These are phyloP conservation scores for Clunio marinus DNA, from an alignment of 2,888 invertebrate species.

Conservation along the genomic window DNA sequence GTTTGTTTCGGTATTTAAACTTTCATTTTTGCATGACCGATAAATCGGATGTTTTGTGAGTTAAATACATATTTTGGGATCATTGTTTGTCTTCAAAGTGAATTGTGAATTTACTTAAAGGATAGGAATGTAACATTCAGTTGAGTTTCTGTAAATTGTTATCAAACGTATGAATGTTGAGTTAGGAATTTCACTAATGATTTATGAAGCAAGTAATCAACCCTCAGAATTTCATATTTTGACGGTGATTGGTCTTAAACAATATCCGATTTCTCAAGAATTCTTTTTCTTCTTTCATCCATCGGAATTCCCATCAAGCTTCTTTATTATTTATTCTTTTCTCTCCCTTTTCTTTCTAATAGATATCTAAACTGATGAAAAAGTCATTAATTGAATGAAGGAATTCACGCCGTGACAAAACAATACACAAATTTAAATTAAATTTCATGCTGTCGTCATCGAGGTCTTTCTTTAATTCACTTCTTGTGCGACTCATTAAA, in stretches of 20 bases:
- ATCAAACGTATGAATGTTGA: too few species aligned
- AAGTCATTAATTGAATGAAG: slow-evolving; percentile 36
- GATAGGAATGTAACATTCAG: too few species aligned
- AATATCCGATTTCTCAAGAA: background rate
- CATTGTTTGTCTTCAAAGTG: background rate
- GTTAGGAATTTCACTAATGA: too few species aligned
- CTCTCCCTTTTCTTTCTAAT: background rate
- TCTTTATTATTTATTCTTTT: background rate
- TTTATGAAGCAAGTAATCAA: too few species aligned
- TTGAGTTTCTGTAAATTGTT: too few species aligned
- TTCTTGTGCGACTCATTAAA: slow-evolving; percentile 31
- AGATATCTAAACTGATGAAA: slow-evolving; percentile 24
- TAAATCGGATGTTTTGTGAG: background rate
- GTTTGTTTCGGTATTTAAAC: slow-evolving; percentile 29
- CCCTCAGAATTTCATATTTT: too few species aligned
- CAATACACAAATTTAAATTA: slow-evolving; percentile 36
- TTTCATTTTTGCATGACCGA: slow-evolving; percentile 34
- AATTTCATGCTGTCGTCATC: slow-evolving; percentile 36
- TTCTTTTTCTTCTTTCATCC: background rate
- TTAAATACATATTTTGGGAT: too few species aligned
- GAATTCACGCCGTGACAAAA: slow-evolving; percentile 38
- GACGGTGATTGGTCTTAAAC: too few species aligned
- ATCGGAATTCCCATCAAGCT: slow-evolving; percentile 6
- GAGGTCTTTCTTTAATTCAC: slow-evolving; percentile 3
- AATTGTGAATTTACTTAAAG: too few species aligned